Evolutionary conservation across 2,888 invertebrate species (phyloP).

Genomic region (Galerucella pusilla): DNA sequence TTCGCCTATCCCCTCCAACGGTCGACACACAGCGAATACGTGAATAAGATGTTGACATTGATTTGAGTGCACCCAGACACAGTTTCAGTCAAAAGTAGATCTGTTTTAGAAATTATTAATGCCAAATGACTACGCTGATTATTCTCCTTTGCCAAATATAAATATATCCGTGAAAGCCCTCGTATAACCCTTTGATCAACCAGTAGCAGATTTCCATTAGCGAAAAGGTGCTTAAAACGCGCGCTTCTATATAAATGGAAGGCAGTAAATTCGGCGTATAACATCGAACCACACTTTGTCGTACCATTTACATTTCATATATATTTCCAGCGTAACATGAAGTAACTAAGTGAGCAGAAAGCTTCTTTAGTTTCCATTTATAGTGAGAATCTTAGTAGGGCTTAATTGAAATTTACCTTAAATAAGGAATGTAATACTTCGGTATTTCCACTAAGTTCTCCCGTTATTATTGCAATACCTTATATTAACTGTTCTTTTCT

Average conservation of each 20-base stretch:
- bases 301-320: constrained; percentile 27
- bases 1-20: too few relatives aligned
- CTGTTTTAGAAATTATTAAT: not conserved
- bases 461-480: constrained; percentile 1
- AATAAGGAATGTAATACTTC: constrained; percentile 9
- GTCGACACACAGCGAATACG: too few relatives aligned
- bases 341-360: constrained; percentile 19
- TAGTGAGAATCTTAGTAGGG: constrained; percentile 11
- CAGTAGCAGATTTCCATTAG: constrained; percentile 24
- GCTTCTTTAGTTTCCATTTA: constrained; percentile 23
- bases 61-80: too few relatives aligned
- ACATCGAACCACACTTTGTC: constrained; percentile 25
- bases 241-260: constrained; percentile 21
- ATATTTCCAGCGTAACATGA: constrained; percentile 23
- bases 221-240: constrained; percentile 14
- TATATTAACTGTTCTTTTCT: not conserved
- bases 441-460: not conserved
- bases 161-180: not conserved
- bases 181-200: constrained; percentile 17
- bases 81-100: not conserved
- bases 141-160: not conserved
- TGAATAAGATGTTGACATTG: too few relatives aligned
- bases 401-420: constrained; percentile 16
- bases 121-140: not conserved
- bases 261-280: constrained; percentile 13